These are phyloP conservation scores for Etheostoma perlongum DNA, from an alignment of 2,797 vertebrate genomes.

Conservation along the genomic window DNA sequence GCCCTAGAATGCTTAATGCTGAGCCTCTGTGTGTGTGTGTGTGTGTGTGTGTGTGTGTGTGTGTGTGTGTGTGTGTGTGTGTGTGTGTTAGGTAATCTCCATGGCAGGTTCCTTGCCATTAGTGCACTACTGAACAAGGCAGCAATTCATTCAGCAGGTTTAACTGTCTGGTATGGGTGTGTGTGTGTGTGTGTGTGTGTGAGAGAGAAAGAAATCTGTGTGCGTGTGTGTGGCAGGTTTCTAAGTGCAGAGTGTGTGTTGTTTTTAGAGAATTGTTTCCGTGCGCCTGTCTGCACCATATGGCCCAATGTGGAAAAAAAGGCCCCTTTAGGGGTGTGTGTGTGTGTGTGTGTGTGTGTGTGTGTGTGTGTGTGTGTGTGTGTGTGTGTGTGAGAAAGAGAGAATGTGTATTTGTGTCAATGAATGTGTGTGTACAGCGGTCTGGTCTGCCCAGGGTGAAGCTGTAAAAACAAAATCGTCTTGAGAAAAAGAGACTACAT, in stretches of 20 bases:
- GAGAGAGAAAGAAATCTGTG: constrained; percentile 24
- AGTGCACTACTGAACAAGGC: constrained; percentile 79
- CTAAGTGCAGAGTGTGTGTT: constrained; percentile 78
- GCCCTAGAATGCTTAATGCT: constrained; percentile 71
- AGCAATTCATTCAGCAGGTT: constrained; percentile 82
- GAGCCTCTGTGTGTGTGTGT: constrained; percentile 33
- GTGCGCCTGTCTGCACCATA: constrained; percentile 83
- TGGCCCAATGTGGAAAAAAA: constrained; percentile 81
- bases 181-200: constrained; percentile 29
- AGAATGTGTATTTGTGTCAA: constrained; percentile 42
- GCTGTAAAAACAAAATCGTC: constrained; percentile 79
- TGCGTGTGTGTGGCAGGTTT: constrained; percentile 66
- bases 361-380: constrained; percentile 36
- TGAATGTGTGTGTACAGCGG: constrained; percentile 55
- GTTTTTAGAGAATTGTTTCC: constrained; percentile 85
- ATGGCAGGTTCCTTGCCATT: constrained; percentile 80
- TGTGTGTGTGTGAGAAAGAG: constrained; percentile 34
- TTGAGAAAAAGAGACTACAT: constrained; percentile 53
- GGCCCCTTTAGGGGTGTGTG: constrained; percentile 76
- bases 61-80: constrained; percentile 28
- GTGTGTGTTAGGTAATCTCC: constrained; percentile 65
- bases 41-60: constrained; percentile 23
- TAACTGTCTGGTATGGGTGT: constrained; percentile 70
- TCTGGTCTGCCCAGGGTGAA: constrained; percentile 72
- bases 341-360: constrained; percentile 45